These are phyloP conservation scores for Allygus modestus DNA, from an alignment of 2,888 invertebrate species.

Conservation along the genomic window DNA sequence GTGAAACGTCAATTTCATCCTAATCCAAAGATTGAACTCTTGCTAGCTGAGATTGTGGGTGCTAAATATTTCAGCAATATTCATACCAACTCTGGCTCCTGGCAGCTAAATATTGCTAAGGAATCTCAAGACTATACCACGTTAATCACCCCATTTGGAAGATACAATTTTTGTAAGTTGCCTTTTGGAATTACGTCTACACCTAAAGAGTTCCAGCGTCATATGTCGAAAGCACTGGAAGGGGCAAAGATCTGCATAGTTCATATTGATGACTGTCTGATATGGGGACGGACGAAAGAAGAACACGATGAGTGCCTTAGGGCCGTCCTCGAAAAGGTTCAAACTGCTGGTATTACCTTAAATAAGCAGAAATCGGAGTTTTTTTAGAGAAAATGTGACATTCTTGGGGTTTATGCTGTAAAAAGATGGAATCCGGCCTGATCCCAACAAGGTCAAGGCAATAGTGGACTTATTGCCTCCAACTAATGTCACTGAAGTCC, in stretches of 20 bases:
- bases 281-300: conserved; percentile 58
- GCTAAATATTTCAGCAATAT: conserved; percentile 69
- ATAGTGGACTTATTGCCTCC: neutral
- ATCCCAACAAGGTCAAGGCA: neutral
- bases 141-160: conserved; percentile 69
- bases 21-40: conserved; percentile 49
- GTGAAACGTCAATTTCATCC: conserved; percentile 59
- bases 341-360: neutral
- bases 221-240: too few species aligned
- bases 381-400: neutral
- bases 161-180: conserved; percentile 68
- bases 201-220: conserved; percentile 48
- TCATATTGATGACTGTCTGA: conserved; percentile 65
- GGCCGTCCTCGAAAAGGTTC: conserved; percentile 38
- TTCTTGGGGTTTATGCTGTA: neutral
- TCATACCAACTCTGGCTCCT: conserved; percentile 70
- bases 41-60: conserved; percentile 42
- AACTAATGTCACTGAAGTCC: neutral
- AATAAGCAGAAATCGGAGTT: neutral
- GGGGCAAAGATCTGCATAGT: too few species aligned
- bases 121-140: conserved; percentile 67
- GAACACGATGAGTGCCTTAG: conserved; percentile 57
- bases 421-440: neutral
- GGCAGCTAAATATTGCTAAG: conserved; percentile 48
- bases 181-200: conserved; percentile 68